phyloP scores from a whole-genome alignment of 2,888 invertebrate species.

The Sussaba pulchella region DNA sequence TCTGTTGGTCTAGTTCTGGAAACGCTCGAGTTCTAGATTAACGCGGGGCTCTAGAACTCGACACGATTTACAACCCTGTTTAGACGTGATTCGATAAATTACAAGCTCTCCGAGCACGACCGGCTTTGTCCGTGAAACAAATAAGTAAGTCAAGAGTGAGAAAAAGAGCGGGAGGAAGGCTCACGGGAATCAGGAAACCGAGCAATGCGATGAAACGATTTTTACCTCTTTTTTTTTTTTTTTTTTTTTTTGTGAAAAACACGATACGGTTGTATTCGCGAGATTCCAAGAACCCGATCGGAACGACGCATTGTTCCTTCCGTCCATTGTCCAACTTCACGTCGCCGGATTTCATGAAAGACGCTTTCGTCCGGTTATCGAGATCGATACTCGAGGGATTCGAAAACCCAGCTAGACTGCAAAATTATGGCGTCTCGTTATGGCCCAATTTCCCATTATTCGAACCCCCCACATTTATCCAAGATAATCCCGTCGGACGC shows the following conservation, averaged over 20 bases:
- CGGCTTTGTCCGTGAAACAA: slow-evolving; percentile 63
- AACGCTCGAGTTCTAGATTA: not conserved
- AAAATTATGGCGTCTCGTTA: slow-evolving; percentile 66
- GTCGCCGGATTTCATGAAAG: slow-evolving; percentile 58
- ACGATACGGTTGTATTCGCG: slow-evolving; percentile 62
- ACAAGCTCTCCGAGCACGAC: slow-evolving; percentile 28
- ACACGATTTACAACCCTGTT: slow-evolving; percentile 52
- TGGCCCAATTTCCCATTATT: slow-evolving; percentile 63
- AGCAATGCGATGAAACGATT: slow-evolving; percentile 53
- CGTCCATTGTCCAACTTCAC: slow-evolving; percentile 64
- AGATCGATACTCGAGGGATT: slow-evolving; percentile 67
- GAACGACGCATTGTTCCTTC: slow-evolving; percentile 68
- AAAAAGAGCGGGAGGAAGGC: slow-evolving; percentile 1
- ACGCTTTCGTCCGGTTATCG: slow-evolving; percentile 62
- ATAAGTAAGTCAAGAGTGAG: slow-evolving; percentile 50
- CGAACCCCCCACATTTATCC: slow-evolving; percentile 62
- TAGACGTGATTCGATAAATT: slow-evolving; percentile 62
- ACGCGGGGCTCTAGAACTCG: not conserved
- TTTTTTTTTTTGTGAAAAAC: slow-evolving; percentile 58
- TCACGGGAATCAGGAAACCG: slow-evolving; percentile 12
- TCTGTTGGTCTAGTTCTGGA: not conserved
- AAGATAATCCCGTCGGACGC: slow-evolving; percentile 50
- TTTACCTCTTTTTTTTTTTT: too few species aligned
- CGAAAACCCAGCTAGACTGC: slow-evolving; percentile 40
- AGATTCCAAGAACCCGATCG: slow-evolving; percentile 61